Percentiles rank a stretch among this genome's conserved stretches.
These are phyloP conservation scores for Pitangus sulphuratus DNA, from an alignment of 2,797 vertebrate genomes.

Conservation along the genomic window DNA sequence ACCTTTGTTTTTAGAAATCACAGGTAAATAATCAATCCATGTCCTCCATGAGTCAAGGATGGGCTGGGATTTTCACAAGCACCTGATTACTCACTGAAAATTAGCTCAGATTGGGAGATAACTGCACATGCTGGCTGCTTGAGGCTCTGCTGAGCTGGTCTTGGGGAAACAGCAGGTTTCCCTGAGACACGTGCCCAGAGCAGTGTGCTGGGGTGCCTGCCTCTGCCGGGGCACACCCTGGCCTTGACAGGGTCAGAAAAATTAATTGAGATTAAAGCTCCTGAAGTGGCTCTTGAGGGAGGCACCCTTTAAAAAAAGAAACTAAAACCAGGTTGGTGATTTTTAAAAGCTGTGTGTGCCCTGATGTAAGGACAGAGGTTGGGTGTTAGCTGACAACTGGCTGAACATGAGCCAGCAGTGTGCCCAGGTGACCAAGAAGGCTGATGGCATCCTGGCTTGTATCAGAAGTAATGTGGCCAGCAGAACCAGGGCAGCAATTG, in stretches of 20 bases:
- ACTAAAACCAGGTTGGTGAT: neutral
- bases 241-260: neutral
- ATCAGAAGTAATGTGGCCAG: neutral
- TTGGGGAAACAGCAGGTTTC: neutral
- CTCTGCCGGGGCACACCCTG: neutral
- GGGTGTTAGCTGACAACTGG: neutral
- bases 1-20: neutral
- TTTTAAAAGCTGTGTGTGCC: neutral
- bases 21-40: neutral
- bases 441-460: neutral
- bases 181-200: rapidly evolving
- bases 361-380: neutral
- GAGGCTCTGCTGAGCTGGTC: neutral
- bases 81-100: neutral
- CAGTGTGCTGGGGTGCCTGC: rapidly evolving
- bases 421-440: neutral
- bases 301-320: neutral
- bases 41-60: neutral
- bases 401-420: neutral
- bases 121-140: rapidly evolving
- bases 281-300: neutral
- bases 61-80: neutral
- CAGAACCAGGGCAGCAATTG: neutral
- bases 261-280: neutral
- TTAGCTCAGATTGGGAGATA: neutral